Base-by-base conservation (phyloP, 2,797 vertebrate species). In the Eulemur albifrons region DNA sequence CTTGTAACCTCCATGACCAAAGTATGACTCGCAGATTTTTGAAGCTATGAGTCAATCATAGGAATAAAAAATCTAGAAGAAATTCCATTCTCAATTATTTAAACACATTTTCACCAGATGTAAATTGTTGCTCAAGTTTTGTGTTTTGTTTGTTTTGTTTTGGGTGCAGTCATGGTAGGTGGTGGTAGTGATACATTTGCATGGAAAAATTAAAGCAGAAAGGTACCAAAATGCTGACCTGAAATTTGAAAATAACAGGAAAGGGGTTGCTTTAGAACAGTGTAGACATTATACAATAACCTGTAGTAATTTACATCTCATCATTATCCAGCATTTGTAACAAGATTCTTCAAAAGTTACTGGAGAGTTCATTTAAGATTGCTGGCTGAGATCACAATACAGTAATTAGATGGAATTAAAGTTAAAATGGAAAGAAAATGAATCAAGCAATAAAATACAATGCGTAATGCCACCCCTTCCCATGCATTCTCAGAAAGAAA, bases 391-490 rank as follows among this genome's bases (percentile, higher is more conserved):
- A 95, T 97, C 96, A 91, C 92, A 97, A 94, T 88, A 93, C 57
- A 96, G 83, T 89, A 93, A 97, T 97, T 97, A 97, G 61, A 57
- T 2, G 59, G 96, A 98, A 98, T 96, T 93, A 82, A 95, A 97
- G 87, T 63, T 93, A 97, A 97, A 96, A 90, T 11, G 72, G 45
- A 96, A 96, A 98, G 94, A 97, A 97, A 98, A 96, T 77, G 0
- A 98, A 96, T 88, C 69, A 73, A 95, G 59, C 59, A 52, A 69
- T 87, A 85, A 69, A 96, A 70, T 73, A 77, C 40, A 57, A 30
- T 45, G 50, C 81, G n/a, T 6, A 48, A 23, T 43, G 35, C 50
- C 86, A 0, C 95, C 70, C 79, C 57, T 25, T 43, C 85, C 59
- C 76, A 35, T 67, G 81, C 83, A 86, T 82, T 96, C 59, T 61